Base-by-base conservation (phyloP, 1,140 invertebrate genomes). In the Polypedilum vanderplanki region DNA sequence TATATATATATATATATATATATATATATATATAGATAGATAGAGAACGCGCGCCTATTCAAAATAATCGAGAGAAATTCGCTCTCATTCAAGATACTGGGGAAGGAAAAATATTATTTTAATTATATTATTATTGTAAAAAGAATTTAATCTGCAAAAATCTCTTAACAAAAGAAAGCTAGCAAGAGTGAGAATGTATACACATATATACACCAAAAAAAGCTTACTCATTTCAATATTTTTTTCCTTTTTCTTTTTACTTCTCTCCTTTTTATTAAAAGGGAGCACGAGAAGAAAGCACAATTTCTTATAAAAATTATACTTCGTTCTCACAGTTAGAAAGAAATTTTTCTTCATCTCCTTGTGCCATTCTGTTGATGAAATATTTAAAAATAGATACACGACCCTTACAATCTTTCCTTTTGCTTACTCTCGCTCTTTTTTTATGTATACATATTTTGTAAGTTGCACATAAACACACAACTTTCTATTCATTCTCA, bases 101-200 rank as follows among this genome's bases (percentile, higher is more conserved):
- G 46, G 46, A 57, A 57, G 12, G n/a, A 57, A 57, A 57, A n/a
- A 57, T 57, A 57, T 57, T 57, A 57, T 57, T 57, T 57, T 57
- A 57, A 57, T 57, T 57, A 57, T 57, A 57, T 57, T n/a, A 57
- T 57, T n/a, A 57, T 57, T 57, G 46, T 57, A n/a, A n/a, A 57
- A 57, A 57, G 46, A 57, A 57, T 57, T 57, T 57, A 57, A 57
- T 57, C 46, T 57, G 46, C 46, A 57, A n/a, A 57, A 57, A 57
- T 57, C 46, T 57, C 46, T 4, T 15, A 15, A 57, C 46, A 57
- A 57, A 57, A n/a, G 46, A n/a, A 15, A 15, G 46, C 12, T 57
- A 57, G 46, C 12, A 10, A 46, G 46, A 15, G n/a, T 57, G 46
- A 57, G 46, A 57, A 57, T 33, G 5, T 33, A 33, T 5, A 33